A percentile compares a stretch with the other conserved stretches of the same genome.
Conservation (phyloP, 2,797 vertebrate species). For the Clarias pachynema region DNA sequence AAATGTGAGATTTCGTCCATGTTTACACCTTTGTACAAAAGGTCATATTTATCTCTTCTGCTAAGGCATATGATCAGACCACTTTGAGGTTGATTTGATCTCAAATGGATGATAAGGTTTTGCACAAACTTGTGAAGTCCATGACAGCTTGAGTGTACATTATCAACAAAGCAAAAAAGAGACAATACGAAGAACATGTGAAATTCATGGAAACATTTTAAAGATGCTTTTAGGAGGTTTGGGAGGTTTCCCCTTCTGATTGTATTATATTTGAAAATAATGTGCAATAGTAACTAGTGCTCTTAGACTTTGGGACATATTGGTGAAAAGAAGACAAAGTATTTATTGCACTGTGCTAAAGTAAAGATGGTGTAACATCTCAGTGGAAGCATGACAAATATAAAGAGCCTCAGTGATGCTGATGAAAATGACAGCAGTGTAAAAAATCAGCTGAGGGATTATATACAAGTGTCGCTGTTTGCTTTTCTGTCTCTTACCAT, state of each 20-base stretch:
- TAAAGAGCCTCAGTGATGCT: background rate
- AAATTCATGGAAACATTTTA: background rate
- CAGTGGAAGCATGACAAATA: background rate
- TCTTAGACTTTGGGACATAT: background rate
- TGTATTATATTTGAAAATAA: background rate
- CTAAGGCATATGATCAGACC: background rate
- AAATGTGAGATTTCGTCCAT: background rate
- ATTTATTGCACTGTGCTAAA: background rate
- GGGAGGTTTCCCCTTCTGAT: too few relatives aligned
- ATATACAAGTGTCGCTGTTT: background rate
- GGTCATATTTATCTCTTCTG: background rate
- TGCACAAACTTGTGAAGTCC: background rate
- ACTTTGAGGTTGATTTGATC: background rate
- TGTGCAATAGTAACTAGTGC: background rate
- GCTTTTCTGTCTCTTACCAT: constrained; percentile 74
- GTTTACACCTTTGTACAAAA: background rate
- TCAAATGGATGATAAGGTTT: background rate
- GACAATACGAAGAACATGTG: background rate
- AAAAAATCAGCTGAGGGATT: background rate
- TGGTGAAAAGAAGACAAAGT: background rate
- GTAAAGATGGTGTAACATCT: background rate
- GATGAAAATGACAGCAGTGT: background rate
- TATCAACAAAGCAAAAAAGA: background rate
- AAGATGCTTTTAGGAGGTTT: background rate
- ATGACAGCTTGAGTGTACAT: too few relatives aligned